Base-by-base conservation (phyloP, 2,797 vertebrate genomes). In the Melanotaenia boesemani region DNA sequence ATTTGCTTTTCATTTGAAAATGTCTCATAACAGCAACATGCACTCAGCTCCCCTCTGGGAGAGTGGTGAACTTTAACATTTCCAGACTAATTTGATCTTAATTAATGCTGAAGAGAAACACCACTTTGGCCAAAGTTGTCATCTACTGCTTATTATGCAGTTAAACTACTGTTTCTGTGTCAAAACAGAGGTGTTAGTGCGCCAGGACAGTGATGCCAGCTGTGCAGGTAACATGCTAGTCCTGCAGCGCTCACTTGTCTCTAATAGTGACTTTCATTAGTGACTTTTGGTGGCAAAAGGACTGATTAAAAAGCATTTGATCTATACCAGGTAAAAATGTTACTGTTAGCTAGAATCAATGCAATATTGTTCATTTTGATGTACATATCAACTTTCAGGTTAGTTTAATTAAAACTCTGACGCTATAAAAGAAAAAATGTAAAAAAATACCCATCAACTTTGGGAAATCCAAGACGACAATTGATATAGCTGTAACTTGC, bases 11-110 rank as follows among this genome's bases (percentile, higher is more conserved):
- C n/a, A 63, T 80, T 60, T 74, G 50, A 76, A 77, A 63, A 37
- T 69, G 39, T 62, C 52, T 15, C 56, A 63, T 57, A 73, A 67
- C 48, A 56, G 16, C 68, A 74, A 37, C 48, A 55, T 26, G 32
- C 12, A 46, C 34, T 46, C 68, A 34, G 54, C 65, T 65, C 78
- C 68, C 54, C 69, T 44, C 63, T 2, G 18, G 0, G 46, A 76
- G 72, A 76, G 48, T 68, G 72, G 80, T 74, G 50, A 83, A 85
- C 75, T 81, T 86, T 57, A 80, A 82, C 85, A 82, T 86, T 86
- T 83, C 18, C 63, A 64, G 54, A 66, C 72, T 77, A 57, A 83
- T 85, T 72, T 82, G 79, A 82, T 88, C 26, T 63, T 85, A 83
- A 89, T 83, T 78, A 74, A 72, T 4, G 26, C 37, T 20, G 18